Conservation (phyloP, 2,888 invertebrate genomes). For the Lycia hirtaria region DNA sequence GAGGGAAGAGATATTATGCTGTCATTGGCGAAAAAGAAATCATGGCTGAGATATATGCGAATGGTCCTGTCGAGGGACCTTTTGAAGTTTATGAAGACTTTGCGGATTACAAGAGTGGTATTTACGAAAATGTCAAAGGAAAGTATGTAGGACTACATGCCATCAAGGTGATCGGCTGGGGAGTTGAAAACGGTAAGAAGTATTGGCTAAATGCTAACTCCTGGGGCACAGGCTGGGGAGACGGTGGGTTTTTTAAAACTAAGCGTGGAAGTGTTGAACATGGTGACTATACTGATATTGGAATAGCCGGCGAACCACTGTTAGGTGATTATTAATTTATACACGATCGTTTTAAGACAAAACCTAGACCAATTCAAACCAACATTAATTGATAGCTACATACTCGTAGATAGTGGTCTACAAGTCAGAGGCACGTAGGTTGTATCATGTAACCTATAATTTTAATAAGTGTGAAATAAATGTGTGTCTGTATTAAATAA, state of each 20-base stretch:
- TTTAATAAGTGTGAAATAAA: too few species aligned
- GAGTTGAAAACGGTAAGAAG: constrained; percentile 87
- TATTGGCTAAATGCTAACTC: constrained; percentile 95
- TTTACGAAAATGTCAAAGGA: constrained; percentile 20
- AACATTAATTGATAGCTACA: too few species aligned
- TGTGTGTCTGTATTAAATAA: too few species aligned
- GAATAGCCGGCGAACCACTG: constrained; percentile 15
- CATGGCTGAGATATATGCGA: constrained; percentile 87
- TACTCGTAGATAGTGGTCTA: too few species aligned
- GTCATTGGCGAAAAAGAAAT: constrained; percentile 49
- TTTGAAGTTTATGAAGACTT: constrained; percentile 20
- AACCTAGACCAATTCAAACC: too few species aligned
- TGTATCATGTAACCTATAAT: too few species aligned
- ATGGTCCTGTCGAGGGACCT: constrained; percentile 87
- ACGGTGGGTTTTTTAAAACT: constrained; percentile 91
- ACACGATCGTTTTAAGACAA: too few species aligned
- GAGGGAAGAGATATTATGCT: constrained; percentile 5
- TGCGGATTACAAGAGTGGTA: constrained; percentile 25
- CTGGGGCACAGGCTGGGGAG: constrained; percentile 94
- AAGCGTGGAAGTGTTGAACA: constrained; percentile 22
- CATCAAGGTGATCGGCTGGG: constrained; percentile 89
- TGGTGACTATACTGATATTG: not conserved
- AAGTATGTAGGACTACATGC: constrained; percentile 9
- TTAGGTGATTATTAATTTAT: constrained; percentile 10
- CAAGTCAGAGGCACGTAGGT: too few species aligned